Evolutionary conservation across 2,797 vertebrate genomes (phyloP).

Genomic region (Echiichthys vipera): DNA sequence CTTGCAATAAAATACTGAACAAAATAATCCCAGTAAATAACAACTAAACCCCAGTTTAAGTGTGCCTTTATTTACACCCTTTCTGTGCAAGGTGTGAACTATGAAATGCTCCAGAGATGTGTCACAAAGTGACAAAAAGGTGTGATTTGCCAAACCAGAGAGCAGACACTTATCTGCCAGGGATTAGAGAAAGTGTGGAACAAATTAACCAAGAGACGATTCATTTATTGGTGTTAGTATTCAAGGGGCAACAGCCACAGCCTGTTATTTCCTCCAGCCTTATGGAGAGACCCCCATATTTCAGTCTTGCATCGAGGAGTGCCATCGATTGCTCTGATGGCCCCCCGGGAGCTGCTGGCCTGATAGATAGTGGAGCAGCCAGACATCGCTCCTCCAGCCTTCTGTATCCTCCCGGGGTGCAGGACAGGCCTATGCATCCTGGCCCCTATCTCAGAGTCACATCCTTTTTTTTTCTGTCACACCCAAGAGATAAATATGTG

Average conservation of each 20-base stretch:
- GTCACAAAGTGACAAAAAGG: background rate
- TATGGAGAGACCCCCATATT: constrained; percentile 46
- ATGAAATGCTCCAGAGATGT: background rate
- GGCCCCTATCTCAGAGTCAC: constrained; percentile 20
- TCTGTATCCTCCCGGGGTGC: constrained; percentile 39
- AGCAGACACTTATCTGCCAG: constrained; percentile 13
- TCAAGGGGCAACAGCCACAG: constrained; percentile 52
- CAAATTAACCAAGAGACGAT: constrained; percentile 38
- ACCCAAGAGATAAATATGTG: constrained; percentile 39
- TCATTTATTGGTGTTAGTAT: constrained; percentile 56
- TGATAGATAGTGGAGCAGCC: constrained; percentile 55
- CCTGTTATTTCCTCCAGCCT: constrained; percentile 33
- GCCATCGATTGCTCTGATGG: constrained; percentile 57
- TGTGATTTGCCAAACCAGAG: constrained; percentile 6
- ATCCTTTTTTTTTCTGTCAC: constrained; percentile 47
- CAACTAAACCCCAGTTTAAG: background rate
- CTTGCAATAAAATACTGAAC: constrained; percentile 24
- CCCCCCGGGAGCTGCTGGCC: constrained; percentile 47
- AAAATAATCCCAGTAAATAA: background rate
- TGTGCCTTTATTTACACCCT: constrained; percentile 11
- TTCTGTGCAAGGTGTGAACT: constrained; percentile 6
- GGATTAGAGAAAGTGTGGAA: background rate
- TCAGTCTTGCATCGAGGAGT: constrained; percentile 52
- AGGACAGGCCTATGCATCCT: constrained; percentile 48
- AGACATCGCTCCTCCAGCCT: constrained; percentile 46